phyloP scores from a whole-genome alignment of 2,888 invertebrate species.

The Drosophila koepferae region DNA sequence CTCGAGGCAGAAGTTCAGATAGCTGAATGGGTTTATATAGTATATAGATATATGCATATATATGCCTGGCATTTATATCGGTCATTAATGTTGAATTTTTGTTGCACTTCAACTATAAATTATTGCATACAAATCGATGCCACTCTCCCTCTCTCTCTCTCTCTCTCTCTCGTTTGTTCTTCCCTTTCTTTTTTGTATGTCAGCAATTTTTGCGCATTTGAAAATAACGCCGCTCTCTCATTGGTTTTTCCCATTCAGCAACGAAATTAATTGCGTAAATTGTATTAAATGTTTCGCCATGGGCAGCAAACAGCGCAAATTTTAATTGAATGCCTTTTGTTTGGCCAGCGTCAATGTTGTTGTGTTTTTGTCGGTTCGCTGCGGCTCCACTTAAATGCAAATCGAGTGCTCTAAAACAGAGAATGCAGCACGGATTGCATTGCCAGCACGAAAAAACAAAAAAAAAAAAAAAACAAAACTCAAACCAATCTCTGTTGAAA shows the following conservation, averaged over 20 bases:
- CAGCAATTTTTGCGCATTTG: conserved; percentile 43
- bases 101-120: conserved; percentile 54
- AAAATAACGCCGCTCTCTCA: conserved; percentile 27
- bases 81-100: conserved; percentile 71
- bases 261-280: conserved; percentile 75
- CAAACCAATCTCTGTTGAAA: conserved; percentile 14
- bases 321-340: conserved; percentile 78
- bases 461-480: background rate
- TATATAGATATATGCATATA: background rate
- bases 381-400: conserved; percentile 44
- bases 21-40: conserved; percentile 10
- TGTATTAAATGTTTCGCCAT: conserved; percentile 73
- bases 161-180: background rate
- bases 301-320: conserved; percentile 60
- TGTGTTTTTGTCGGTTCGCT: conserved; percentile 26
- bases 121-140: conserved; percentile 37
- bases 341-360: conserved; percentile 41
- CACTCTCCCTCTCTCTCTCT: background rate
- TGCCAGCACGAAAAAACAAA: conserved; percentile 13
- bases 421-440: conserved; percentile 30
- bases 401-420: conserved; percentile 28
- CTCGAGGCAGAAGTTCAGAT: conserved; percentile 26
- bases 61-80: conserved; percentile 50
- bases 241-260: conserved; percentile 57
- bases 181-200: conserved; percentile 10